Percentiles rank a stretch among this genome's conserved stretches.
phyloP scores from a whole-genome alignment of 2,888 invertebrate species.

The Xylophagus ater region DNA sequence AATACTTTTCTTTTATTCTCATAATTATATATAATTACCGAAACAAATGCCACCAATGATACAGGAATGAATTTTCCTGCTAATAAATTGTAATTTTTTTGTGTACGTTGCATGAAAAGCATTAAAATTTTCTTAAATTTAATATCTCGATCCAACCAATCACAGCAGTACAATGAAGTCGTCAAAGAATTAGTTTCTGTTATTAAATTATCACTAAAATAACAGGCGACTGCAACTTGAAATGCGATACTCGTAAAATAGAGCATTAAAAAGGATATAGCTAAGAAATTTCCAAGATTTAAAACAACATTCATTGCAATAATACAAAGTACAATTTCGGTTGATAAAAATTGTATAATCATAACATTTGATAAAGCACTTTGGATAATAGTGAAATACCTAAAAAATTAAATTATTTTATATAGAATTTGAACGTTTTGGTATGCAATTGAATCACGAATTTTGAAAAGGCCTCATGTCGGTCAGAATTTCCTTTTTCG shows the following conservation, averaged over 20 bases:
- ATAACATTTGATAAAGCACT: constrained; percentile 1
- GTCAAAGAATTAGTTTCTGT: constrained; percentile 42
- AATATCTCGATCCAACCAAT: constrained; percentile 44
- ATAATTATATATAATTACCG: constrained; percentile 30
- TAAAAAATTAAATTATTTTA: not conserved
- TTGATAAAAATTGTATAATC: constrained; percentile 6
- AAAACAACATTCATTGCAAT: constrained; percentile 9
- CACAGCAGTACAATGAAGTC: constrained; percentile 43
- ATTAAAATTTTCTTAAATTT: constrained; percentile 39
- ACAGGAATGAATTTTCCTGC: constrained; percentile 46
- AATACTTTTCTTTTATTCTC: not conserved
- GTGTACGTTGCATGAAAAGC: constrained; percentile 44
- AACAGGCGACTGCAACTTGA: constrained; percentile 45
- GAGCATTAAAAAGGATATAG: constrained; percentile 5
- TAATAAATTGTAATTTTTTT: constrained; percentile 41
- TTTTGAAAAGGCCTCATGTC: too few species aligned
- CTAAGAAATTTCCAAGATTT: not conserved
- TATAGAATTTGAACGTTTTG: not conserved
- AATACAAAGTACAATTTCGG: constrained; percentile 4
- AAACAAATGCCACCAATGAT: constrained; percentile 43
- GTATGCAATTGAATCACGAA: too few species aligned
- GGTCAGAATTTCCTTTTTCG: too few species aligned
- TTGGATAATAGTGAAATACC: constrained; percentile 6
- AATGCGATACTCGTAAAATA: constrained; percentile 31
- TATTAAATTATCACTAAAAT: constrained; percentile 45